Conservation (phyloP, 2,113 vertebrate species). For the Engraulis encrasicolus region DNA sequence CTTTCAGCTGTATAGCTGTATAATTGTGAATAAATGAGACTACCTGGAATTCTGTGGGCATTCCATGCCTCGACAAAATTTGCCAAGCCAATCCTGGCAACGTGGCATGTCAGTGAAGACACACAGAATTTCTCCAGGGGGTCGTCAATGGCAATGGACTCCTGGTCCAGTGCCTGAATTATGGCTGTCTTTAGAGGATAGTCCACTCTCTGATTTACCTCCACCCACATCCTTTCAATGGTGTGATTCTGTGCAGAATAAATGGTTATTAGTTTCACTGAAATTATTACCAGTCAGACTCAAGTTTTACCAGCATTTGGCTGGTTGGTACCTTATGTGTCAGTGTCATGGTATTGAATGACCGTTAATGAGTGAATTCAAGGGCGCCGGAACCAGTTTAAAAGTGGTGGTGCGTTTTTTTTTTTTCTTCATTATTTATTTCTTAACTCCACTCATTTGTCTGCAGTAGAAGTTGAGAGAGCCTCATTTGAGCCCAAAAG, state of each 20-base stretch:
- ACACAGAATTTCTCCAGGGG: neutral
- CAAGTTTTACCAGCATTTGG: too few relatives aligned
- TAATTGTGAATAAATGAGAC: neutral
- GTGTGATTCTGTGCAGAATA: slow-evolving; percentile 6
- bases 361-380: too few relatives aligned
- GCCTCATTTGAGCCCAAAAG: too few relatives aligned
- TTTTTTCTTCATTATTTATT: too few relatives aligned
- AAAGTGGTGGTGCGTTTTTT: too few relatives aligned
- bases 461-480: too few relatives aligned
- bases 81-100: neutral
- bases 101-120: slow-evolving; percentile 2
- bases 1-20: neutral
- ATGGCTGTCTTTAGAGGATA: slow-evolving; percentile 28
- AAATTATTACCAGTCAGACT: too few relatives aligned
- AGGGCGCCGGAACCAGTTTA: too few relatives aligned
- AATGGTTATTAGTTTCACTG: too few relatives aligned
- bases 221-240: slow-evolving; percentile 31
- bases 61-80: slow-evolving; percentile 19
- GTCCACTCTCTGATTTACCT: slow-evolving; percentile 33
- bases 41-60: slow-evolving; percentile 26
- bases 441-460: too few relatives aligned
- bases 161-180: slow-evolving; percentile 17
- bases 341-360: too few relatives aligned
- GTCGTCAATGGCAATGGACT: neutral
- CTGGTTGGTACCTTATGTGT: too few relatives aligned